phyloP scores from a whole-genome alignment of 2,888 invertebrate species.

The Phania funesta region DNA sequence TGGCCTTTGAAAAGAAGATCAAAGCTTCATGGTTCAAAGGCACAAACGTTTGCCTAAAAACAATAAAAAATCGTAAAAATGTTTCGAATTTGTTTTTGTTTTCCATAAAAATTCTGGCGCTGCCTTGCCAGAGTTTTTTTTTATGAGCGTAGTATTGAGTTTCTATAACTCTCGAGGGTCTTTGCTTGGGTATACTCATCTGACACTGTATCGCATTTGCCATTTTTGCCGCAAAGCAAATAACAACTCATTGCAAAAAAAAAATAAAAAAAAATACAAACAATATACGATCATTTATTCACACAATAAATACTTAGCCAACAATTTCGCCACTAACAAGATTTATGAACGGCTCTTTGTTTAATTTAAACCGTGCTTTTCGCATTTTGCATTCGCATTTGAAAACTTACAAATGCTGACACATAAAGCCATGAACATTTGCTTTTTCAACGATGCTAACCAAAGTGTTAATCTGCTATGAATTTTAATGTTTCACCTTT shows the following conservation, averaged over 20 bases:
- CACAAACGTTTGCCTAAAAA: too few relatives aligned
- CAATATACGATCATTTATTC: conserved; percentile 24
- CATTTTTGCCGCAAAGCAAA: conserved; percentile 24
- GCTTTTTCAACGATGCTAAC: conserved; percentile 26
- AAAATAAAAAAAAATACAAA: background rate
- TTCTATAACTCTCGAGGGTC: background rate
- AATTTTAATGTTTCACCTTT: conserved; percentile 37
- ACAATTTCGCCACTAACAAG: conserved; percentile 56
- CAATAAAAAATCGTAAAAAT: too few relatives aligned
- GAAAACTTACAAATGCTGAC: background rate
- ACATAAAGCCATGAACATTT: background rate
- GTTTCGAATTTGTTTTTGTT: too few relatives aligned
- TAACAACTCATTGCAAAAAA: background rate
- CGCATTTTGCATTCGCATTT: background rate
- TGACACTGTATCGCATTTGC: background rate
- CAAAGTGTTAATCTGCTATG: conserved; percentile 46
- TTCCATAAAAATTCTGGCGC: too few relatives aligned
- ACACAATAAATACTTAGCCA: conserved; percentile 36
- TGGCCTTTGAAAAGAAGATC: too few relatives aligned
- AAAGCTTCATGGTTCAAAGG: too few relatives aligned
- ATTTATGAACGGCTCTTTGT: conserved; percentile 46
- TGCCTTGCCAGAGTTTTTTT: too few relatives aligned
- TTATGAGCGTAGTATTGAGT: too few relatives aligned
- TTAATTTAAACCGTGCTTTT: conserved; percentile 24
- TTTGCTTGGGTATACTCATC: background rate